Evolutionary conservation across 2,888 invertebrate genomes (phyloP), one percentile per base, ranked within the genome.

Genomic region (Parasteatoda lunata): DNA sequence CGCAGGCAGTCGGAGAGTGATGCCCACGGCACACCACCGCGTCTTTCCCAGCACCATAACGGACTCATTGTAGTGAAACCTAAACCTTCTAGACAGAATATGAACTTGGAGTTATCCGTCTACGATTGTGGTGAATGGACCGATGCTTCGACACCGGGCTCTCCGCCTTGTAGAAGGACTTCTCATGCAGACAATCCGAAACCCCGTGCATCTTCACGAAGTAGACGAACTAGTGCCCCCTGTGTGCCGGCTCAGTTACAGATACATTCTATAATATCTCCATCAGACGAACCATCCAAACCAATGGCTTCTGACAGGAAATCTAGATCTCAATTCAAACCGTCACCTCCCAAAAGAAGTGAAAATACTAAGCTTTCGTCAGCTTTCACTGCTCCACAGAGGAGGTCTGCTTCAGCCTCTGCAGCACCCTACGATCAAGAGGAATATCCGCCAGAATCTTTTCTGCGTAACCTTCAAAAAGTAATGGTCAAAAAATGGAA

Each of bases 401-500:
- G 85, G 52, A 81, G 86, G 59, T 86, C 83, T 13, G 77, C 83
- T n/a, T 88, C 85, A 0, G 83, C 88, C 4, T 84, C 85, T 0
- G 93, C 94, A 84, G 94, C 95, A 89, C 95, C 95, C 4, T 77
- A 90, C 96, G 96, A 3, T 95, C 96, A 0, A 94, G 83, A 84
- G 11, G 84, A 83, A 30, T 75, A 91, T 88, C 90, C 92, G 64
- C 92, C 92, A 6, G 90, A 95, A 54, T 96, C 96, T 84, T 97
- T 97, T 91, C 93, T 97, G 72, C 95, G 96, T 91, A 97, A 97
- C 92, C 93, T 97, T 73, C 97, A 97, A 91, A 93, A 97, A 77
- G 97, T 97, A 0, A 97, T 97, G 96, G 94, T 96, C 89, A 97
- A 97, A 91, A 97, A 97, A 91, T 92, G 92, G 92, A 96, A 97